Base-by-base conservation (phyloP, 1,140 invertebrate genomes). In the Eupeodes corollae region DNA sequence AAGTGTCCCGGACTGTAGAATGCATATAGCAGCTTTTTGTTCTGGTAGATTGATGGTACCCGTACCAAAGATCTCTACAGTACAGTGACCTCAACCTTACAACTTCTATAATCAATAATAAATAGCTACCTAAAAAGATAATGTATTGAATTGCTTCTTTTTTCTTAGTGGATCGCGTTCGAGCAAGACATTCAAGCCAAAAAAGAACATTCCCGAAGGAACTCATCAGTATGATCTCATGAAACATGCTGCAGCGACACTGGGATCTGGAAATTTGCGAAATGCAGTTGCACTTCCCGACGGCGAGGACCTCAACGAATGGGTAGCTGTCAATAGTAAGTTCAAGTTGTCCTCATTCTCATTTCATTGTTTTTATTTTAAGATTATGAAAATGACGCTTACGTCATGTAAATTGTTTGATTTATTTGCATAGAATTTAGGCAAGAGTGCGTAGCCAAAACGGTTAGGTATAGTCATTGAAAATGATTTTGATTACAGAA, bases 221-320 rank as follows among this genome's bases (percentile, higher is more conserved):
- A 97, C 92, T 10, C 92, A 98, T 76, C 94, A 98, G 65, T 96
- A 98, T 87, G 93, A 98, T 68, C 75, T 98, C 64, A 97, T 98
- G 92, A 94, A 97, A 77, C 95, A 98, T 81, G 96, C 95, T 19
- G 93, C 94, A 16, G 92, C 93, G 14, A 99, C 96, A 1, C 73
- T 99, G 37, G 96, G 96, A 15, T 98, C 94, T 35, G 95, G 95
- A 12, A 98, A 99, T 75, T 74, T 99, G 40, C 75, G 93, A 49
- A 75, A 95, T 32, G 96, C 95, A 41, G 96, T 99, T 33, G 86
- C 92, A 77, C 73, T 99, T 52, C 97, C 97, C 2, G 94, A 98
- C 70, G 96, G 96, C 35, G 97, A 99, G 75, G 96, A 99, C 75
- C 78, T 97, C 33, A 98, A 99, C 71, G 97, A 99, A 77, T 99